Conservation (phyloP, 2,888 invertebrate species). For the Nemoura dubitans region DNA sequence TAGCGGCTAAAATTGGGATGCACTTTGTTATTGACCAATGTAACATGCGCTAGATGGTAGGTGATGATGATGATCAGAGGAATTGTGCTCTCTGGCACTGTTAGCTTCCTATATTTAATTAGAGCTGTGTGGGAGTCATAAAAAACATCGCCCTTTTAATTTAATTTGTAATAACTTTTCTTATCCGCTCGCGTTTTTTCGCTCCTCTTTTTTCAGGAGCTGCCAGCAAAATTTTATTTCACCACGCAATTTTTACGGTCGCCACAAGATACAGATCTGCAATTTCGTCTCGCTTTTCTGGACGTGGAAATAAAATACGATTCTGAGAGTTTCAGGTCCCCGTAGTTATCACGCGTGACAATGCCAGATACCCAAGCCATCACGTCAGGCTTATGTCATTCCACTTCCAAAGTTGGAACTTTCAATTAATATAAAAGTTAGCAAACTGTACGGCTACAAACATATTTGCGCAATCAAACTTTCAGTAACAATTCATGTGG, state of each 20-base stretch:
- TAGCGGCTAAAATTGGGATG: not conserved
- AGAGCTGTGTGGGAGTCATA: not conserved
- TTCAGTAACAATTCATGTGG: not conserved
- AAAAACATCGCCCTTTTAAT: not conserved
- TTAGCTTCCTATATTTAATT: not conserved
- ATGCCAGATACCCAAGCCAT: not conserved
- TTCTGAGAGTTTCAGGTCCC: not conserved
- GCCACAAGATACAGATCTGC: slow-evolving; percentile 1
- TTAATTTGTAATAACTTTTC: not conserved
- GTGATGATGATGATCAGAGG: not conserved
- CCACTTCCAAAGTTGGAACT: not conserved
- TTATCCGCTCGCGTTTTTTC: not conserved
- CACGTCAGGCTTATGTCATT: not conserved
- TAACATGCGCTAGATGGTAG: no score
- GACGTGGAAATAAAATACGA: not conserved
- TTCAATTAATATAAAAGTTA: not conserved
- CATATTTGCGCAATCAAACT: not conserved
- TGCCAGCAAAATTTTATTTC: not conserved
- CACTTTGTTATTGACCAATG: no score
- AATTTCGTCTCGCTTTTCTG: not conserved
- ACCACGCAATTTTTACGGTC: slow-evolving; percentile 12
- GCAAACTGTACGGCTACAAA: not conserved
- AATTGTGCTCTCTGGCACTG: not conserved
- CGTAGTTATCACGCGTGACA: not conserved
- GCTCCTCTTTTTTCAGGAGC: not conserved